Conservation (phyloP, 2,888 invertebrate species). For the Netelia virgata region DNA sequence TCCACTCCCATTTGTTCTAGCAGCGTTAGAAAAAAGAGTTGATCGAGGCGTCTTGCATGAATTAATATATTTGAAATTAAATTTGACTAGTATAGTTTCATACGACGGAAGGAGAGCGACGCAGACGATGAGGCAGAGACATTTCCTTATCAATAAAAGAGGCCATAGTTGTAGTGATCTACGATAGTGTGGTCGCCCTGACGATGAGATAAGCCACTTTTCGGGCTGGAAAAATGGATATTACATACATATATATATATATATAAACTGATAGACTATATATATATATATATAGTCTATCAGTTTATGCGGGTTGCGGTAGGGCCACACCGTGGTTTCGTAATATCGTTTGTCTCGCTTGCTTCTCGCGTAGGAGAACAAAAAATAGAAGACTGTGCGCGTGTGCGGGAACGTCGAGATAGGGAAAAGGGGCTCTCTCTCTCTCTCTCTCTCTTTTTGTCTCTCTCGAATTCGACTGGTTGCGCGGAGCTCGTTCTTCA, state of each 20-base stretch:
- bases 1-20: background rate
- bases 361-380: background rate
- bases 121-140: background rate
- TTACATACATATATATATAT: too few species aligned
- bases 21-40: conserved; percentile 19
- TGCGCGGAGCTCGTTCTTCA: background rate
- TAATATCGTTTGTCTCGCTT: conserved; percentile 45
- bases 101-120: background rate
- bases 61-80: background rate
- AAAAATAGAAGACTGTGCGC: conserved; percentile 23
- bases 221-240: conserved; percentile 9
- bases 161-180: background rate
- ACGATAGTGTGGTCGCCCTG: background rate
- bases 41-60: conserved; percentile 32
- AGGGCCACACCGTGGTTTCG: conserved; percentile 73
- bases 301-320: conserved; percentile 72
- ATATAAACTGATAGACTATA: background rate
- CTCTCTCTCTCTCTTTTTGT: background rate
- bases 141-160: background rate
- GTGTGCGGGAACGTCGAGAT: conserved; percentile 45
- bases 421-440: conserved; percentile 42
- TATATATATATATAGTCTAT: background rate
- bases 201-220: conserved; percentile 37
- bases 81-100: background rate
- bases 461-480: conserved; percentile 23